phyloP scores from a whole-genome alignment of 2,888 invertebrate genomes.

The Odiellus spinosus region DNA sequence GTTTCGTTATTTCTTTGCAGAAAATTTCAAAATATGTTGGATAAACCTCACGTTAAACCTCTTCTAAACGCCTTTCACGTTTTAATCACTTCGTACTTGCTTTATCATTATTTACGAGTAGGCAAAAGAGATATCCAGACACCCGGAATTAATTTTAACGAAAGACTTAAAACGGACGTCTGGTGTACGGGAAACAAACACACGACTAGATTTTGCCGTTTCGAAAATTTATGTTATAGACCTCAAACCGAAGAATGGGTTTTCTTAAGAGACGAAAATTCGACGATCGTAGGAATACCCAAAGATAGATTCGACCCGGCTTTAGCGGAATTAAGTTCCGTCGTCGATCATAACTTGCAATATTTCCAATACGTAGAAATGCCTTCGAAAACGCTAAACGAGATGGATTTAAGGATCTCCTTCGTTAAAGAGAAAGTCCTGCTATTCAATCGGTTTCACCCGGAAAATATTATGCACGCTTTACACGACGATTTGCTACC shows the following conservation, averaged over 20 bases:
- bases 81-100: too few species aligned
- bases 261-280: conserved; percentile 26
- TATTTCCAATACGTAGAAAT: conserved; percentile 26
- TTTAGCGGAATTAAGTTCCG: conserved; percentile 28
- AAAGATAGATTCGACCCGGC: conserved; percentile 23
- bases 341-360: conserved; percentile 29
- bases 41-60: too few species aligned
- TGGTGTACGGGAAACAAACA: conserved; percentile 23
- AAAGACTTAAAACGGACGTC: conserved; percentile 8
- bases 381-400: conserved; percentile 19
- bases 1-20: too few species aligned
- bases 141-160: too few species aligned
- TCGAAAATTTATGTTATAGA: conserved; percentile 33
- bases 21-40: too few species aligned
- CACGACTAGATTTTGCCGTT: conserved; percentile 26
- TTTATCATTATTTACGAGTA: too few species aligned
- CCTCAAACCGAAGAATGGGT: conserved; percentile 27
- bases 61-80: too few species aligned
- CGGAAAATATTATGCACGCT: conserved; percentile 39
- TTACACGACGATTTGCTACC: conserved; percentile 38
- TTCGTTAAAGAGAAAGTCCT: conserved; percentile 23
- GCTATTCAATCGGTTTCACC: conserved; percentile 33
- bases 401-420: conserved; percentile 17
- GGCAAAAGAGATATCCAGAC: too few species aligned
- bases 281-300: conserved; percentile 25